Conservation (phyloP, 2,888 invertebrate species). For the Drosophila pseudotakahashii region DNA sequence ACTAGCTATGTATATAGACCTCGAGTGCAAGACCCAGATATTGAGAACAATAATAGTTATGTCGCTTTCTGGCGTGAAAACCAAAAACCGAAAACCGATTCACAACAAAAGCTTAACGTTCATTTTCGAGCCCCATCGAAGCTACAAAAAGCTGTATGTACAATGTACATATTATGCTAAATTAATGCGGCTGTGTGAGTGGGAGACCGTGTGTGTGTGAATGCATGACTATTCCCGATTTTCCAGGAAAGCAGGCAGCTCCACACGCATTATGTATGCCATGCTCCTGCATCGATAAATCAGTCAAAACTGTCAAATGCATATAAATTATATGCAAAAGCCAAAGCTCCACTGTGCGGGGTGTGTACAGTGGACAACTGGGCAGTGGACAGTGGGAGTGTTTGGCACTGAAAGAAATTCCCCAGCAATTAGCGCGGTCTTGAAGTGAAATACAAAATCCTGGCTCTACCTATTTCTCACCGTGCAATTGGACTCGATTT, state of each 20-base stretch:
- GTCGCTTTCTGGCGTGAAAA: neutral
- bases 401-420: constrained; percentile 20
- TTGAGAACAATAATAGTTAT: neutral
- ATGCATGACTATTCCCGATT: constrained; percentile 74
- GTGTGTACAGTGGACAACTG: constrained; percentile 31
- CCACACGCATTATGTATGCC: constrained; percentile 78
- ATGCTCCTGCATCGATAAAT: constrained; percentile 79
- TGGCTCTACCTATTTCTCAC: neutral
- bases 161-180: constrained; percentile 62
- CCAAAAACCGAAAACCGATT: constrained; percentile 18
- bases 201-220: constrained; percentile 22
- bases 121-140: constrained; percentile 2
- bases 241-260: constrained; percentile 70
- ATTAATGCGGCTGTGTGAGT: constrained; percentile 48
- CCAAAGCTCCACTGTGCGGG: constrained; percentile 61
- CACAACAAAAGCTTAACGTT: constrained; percentile 1
- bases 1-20: neutral
- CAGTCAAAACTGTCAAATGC: constrained; percentile 80
- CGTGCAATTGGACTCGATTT: constrained; percentile 17
- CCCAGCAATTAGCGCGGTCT: neutral
- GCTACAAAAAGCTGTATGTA: constrained; percentile 41
- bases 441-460: too few relatives aligned
- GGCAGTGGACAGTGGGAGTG: constrained; percentile 46
- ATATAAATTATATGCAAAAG: constrained; percentile 79
- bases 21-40: constrained; percentile 1